Base-by-base conservation (phyloP, 2,797 vertebrate species). In the Falco peregrinus region DNA sequence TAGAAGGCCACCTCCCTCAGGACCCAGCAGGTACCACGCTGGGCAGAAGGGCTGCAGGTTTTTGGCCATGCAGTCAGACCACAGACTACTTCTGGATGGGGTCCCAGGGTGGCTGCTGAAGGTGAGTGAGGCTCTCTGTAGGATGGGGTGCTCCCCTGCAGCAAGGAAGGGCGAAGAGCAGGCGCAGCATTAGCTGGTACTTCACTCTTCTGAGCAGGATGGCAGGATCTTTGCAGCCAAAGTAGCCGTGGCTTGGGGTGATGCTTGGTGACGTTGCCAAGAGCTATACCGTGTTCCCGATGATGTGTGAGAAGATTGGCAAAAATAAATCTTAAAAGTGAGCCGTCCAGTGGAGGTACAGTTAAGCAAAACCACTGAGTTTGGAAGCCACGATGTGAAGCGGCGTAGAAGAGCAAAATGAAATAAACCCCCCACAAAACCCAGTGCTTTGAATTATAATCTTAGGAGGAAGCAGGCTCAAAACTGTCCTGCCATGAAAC, bases 271-370 rank as follows among this genome's bases (percentile, higher is more conserved):
- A 74, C 60, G 2, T 39, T 82, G 64, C 84, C 60, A 75, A 76
- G 64, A 85, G 70, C 74, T 61, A 12, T 19, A 21, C 28, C 19
- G 0, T 25, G 56, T 50, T 82, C 54, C 45, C 5, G 0, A 0
- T 28, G 51, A 35, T 1, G 0, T 33, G n/a, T 10, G 39, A 70
- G 54, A 41, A 67, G 16, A 12, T 45, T 6, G 0, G 26, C 2
- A 0, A 50, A 91, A 91, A 77, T 17, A 53, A 11, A 33, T n/a
- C 69, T 74, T 70, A 10, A 6, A 60, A 74, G 71, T 20, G 60
- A 83, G 43, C 63, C 78, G 35, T 76, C 64, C 71, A 9, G 39
- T n/a, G 68, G 89, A 89, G n/a, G 37, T 29, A 26, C 45, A 5
- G 37, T 60, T 59, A 37, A 74, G 59, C 53, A 53, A 43, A 85